Conservation (phyloP, 1,140 invertebrate species). For the Cherax quadricarinatus region DNA sequence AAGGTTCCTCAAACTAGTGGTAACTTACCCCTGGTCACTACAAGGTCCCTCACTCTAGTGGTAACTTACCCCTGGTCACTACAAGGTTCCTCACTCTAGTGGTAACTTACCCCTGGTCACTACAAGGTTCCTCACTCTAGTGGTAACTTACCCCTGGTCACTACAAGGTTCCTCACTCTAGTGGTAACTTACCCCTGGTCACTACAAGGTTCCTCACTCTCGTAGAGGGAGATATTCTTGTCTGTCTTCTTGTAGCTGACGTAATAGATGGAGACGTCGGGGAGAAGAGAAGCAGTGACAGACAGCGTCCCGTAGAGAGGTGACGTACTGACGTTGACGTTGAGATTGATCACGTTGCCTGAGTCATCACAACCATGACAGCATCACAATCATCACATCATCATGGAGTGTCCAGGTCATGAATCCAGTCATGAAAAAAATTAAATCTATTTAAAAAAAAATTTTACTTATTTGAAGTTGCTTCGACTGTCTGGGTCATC, state of each 20-base stretch:
- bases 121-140: background rate
- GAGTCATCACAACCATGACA: background rate
- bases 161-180: background rate
- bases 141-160: background rate
- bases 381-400: too few species aligned
- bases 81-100: background rate
- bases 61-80: background rate
- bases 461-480: too few species aligned
- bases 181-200: conserved; percentile 47
- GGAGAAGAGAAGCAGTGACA: conserved; percentile 1
- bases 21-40: background rate
- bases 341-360: conserved; percentile 46
- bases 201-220: conserved; percentile 61
- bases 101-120: background rate
- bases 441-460: too few species aligned
- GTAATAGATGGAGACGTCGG: conserved; percentile 39
- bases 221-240: conserved; percentile 61
- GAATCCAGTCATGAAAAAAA: too few species aligned
- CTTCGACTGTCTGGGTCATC: too few species aligned
- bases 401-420: too few species aligned
- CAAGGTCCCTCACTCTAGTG: too few species aligned
- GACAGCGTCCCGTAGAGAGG: conserved; percentile 42
- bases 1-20: too few species aligned
- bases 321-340: conserved; percentile 9
- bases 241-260: conserved; percentile 63